Evolutionary conservation across 2,888 invertebrate species (phyloP).

Genomic region (Loripinus fragilis): DNA sequence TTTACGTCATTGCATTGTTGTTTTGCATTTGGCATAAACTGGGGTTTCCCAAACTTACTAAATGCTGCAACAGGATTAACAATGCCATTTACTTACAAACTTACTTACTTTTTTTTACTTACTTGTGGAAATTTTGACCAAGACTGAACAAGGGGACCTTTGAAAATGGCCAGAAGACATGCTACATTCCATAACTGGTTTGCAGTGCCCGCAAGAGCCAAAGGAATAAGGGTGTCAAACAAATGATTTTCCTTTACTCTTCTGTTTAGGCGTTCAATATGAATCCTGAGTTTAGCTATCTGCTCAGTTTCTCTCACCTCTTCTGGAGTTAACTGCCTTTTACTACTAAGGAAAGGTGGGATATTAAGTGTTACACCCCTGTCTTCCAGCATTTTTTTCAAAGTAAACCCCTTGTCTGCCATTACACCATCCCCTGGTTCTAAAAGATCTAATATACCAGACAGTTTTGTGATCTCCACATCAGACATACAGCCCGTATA

Average conservation of each 20-base stretch:
- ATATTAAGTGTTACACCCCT: conserved; percentile 3
- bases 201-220: conserved; percentile 36
- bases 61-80: no score
- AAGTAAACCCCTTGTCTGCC: background rate
- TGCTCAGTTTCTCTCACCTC: conserved; percentile 35
- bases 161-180: conserved; percentile 44
- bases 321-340: conserved; percentile 36
- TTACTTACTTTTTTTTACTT: no score
- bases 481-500: conserved; percentile 21
- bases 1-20: background rate
- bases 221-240: conserved; percentile 35
- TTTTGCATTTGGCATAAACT: background rate
- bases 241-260: conserved; percentile 43
- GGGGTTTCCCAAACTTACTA: no score
- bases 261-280: conserved; percentile 39
- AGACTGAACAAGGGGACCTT: conserved; percentile 34
- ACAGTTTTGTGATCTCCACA: background rate
- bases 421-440: background rate
- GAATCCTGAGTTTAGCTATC: conserved; percentile 41
- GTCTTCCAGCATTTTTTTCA: background rate
- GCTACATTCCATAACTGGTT: conserved; percentile 53
- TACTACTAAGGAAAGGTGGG: conserved; percentile 28
- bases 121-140: conserved; percentile 18
- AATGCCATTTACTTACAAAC: no score
- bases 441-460: background rate